Evolutionary conservation across 2,888 invertebrate genomes (phyloP).

Genomic region (Agrotis puta): DNA sequence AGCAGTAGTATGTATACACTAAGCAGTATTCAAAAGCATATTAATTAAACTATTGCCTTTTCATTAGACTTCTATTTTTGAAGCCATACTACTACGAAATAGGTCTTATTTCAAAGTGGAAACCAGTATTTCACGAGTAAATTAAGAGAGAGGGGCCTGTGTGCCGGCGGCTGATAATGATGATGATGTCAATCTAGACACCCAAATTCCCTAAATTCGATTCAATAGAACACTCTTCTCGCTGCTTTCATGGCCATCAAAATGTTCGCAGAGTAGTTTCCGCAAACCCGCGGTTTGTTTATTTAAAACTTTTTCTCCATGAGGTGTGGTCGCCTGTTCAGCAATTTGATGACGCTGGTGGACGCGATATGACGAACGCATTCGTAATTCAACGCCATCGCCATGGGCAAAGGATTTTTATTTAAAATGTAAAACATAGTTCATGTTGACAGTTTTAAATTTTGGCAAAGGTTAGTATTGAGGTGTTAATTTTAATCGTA

Average conservation of each 20-base stretch:
- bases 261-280: slow-evolving; percentile 76
- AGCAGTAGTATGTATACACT: no score
- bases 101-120: no score
- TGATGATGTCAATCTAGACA: neutral
- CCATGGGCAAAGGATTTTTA: slow-evolving; percentile 19
- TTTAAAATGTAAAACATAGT: neutral
- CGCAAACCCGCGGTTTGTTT: slow-evolving; percentile 79
- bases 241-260: slow-evolving; percentile 67
- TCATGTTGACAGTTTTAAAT: neutral
- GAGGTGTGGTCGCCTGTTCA: slow-evolving; percentile 78
- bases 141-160: no score
- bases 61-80: no score
- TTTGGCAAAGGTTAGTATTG: neutral
- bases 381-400: slow-evolving; percentile 55
- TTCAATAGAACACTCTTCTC: neutral
- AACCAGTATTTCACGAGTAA: no score
- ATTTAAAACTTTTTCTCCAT: slow-evolving; percentile 82
- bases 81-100: no score
- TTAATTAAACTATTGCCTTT: no score
- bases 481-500: neutral
- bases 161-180: no score
- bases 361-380: slow-evolving; percentile 63
- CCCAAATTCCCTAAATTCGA: neutral
- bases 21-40: no score
- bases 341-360: slow-evolving; percentile 76